These are phyloP conservation scores for Hypotaenidia okinawae DNA, from an alignment of 2,797 vertebrate species.

Conservation along the genomic window DNA sequence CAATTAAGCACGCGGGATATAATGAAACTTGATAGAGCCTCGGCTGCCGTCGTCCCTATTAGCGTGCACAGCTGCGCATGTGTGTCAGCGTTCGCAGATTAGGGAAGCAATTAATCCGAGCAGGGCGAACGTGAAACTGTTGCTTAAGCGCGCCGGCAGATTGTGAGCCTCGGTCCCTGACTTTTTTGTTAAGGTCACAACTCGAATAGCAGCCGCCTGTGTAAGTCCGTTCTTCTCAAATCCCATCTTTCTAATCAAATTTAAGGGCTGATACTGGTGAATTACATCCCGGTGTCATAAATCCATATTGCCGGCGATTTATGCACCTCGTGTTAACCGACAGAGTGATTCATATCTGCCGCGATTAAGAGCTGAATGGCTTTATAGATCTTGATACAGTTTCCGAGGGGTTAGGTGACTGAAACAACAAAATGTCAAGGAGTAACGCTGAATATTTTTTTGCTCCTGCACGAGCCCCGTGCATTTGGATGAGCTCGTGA, in stretches of 20 bases:
- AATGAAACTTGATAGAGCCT: slow-evolving; percentile 63
- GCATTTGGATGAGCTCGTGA: slow-evolving; percentile 27
- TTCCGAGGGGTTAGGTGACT: slow-evolving; percentile 59
- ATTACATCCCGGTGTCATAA: slow-evolving; percentile 60
- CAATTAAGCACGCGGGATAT: slow-evolving; percentile 56
- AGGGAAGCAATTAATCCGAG: slow-evolving; percentile 74
- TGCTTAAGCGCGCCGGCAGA: slow-evolving; percentile 47
- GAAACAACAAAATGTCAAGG: slow-evolving; percentile 63
- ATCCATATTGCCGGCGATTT: slow-evolving; percentile 60
- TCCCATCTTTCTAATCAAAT: slow-evolving; percentile 65
- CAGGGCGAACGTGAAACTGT: slow-evolving; percentile 63
- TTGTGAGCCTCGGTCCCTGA: background rate
- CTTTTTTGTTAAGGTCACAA: slow-evolving; percentile 33
- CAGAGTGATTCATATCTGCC: slow-evolving; percentile 66
- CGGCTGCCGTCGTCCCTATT: slow-evolving; percentile 54
- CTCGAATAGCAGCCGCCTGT: slow-evolving; percentile 15
- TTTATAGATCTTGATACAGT: slow-evolving; percentile 60
- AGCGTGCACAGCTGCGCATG: slow-evolving; percentile 58
- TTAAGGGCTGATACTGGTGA: slow-evolving; percentile 59
- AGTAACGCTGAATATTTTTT: slow-evolving; percentile 44
- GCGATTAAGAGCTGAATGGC: slow-evolving; percentile 66
- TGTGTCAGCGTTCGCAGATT: slow-evolving; percentile 63
- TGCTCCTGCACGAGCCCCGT: background rate
- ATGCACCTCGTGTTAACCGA: slow-evolving; percentile 62
- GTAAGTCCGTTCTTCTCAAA: slow-evolving; percentile 45